A percentile compares a stretch with the other conserved stretches of the same genome.
Conservation (phyloP, 2,113 vertebrate species). For the human (Homo sapiens) region GRCh38 chr16:1781001-1781500, state of each 20-base stretch:
- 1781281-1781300: not conserved
- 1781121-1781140: not conserved
- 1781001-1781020: too few species aligned
- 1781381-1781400: slow-evolving; percentile 79
- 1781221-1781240: not conserved
- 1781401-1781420: slow-evolving; percentile 85
- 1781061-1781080: not conserved
- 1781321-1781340: not conserved
- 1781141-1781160: not conserved
- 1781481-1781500: slow-evolving; percentile 84
- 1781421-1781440: slow-evolving; percentile 92
- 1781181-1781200: not conserved
- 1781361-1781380: slow-evolving; percentile 89
- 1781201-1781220: not conserved
- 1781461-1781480: slow-evolving; percentile 92
- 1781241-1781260: not conserved
- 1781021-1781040: too few species aligned
- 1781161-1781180: not conserved
- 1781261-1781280: not conserved
- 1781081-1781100: too few species aligned
- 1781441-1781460: slow-evolving; percentile 93
- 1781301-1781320: not conserved
- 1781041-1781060: not conserved
- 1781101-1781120: not conserved
- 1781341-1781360: slow-evolving; percentile 86